Conservation (phyloP, 2,113 vertebrate genomes). For the Nannospalax galili region DNA sequence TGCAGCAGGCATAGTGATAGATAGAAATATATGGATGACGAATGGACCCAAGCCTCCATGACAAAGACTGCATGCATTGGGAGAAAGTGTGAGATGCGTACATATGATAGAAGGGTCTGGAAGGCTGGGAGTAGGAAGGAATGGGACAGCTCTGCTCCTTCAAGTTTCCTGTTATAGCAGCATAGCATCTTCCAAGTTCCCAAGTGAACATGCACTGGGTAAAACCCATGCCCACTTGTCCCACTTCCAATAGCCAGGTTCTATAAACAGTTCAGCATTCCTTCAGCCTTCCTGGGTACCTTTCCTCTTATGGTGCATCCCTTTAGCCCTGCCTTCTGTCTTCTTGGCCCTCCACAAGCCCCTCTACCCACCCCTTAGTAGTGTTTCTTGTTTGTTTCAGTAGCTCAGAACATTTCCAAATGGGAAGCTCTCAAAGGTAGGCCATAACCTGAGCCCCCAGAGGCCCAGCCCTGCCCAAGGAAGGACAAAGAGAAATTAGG, state of each 20-base stretch:
- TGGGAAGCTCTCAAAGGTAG: not conserved
- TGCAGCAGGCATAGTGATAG: not conserved
- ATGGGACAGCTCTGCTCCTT: too few relatives aligned
- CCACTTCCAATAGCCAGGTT: not conserved
- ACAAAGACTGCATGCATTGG: too few relatives aligned
- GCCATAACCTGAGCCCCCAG: not conserved
- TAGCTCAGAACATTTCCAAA: not conserved
- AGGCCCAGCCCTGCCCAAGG: not conserved
- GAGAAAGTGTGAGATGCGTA: not conserved
- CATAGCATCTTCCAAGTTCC: not conserved
- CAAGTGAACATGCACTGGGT: not conserved
- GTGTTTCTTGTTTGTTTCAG: not conserved
- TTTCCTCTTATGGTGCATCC: not conserved
- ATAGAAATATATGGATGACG: not conserved
- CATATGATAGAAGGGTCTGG: not conserved
- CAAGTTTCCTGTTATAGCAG: not conserved
- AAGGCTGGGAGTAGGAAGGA: not conserved
- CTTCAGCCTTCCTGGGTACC: constrained; percentile 15
- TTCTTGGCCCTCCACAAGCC: not conserved
- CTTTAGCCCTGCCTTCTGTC: not conserved
- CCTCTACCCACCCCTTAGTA: not conserved
- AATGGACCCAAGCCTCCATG: not conserved
- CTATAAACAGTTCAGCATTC: not conserved
- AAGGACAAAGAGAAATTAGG: not conserved
- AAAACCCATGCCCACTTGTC: not conserved